These are phyloP conservation scores for Ptychochromis oligacanthus DNA, from an alignment of 2,113 vertebrate species.

Conservation along the genomic window DNA sequence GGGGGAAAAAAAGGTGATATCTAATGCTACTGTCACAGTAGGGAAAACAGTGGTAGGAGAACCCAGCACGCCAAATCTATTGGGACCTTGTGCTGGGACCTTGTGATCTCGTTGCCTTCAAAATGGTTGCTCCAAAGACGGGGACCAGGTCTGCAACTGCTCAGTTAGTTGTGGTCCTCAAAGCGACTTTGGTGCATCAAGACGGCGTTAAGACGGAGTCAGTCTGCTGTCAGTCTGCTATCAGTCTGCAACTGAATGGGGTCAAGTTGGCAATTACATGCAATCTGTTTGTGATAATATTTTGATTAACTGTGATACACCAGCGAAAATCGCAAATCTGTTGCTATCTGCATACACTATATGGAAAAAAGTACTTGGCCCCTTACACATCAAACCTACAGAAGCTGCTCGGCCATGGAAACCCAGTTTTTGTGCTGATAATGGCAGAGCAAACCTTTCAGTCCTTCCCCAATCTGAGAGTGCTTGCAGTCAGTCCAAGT, in stretches of 20 bases:
- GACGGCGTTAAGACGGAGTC: neutral
- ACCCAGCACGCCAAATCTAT: neutral
- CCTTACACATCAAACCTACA: neutral
- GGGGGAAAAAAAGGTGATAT: fast-evolving
- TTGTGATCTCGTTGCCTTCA: neutral
- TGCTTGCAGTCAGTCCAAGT: too few species aligned
- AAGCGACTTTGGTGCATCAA: neutral
- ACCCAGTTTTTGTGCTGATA: too few species aligned
- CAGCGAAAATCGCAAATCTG: neutral
- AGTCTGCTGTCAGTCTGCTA: neutral
- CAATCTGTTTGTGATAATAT: neutral
- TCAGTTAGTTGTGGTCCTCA: neutral
- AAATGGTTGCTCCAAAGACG: neutral
- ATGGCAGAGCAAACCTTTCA: too few species aligned
- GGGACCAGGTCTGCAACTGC: neutral
- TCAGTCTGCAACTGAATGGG: neutral
- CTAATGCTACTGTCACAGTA: too few species aligned
- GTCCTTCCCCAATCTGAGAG: too few species aligned
- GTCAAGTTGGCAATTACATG: neutral
- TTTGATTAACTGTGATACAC: fast-evolving
- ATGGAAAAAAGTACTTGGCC: neutral
- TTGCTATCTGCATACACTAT: neutral
- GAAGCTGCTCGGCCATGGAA: fast-evolving
- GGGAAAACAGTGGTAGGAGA: neutral
- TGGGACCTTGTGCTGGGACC: too few species aligned